A percentile compares a stretch with the other conserved stretches of the same genome.
phyloP scores from a whole-genome alignment of 2,113 vertebrate genomes.

The Potamarius usumacintae region DNA sequence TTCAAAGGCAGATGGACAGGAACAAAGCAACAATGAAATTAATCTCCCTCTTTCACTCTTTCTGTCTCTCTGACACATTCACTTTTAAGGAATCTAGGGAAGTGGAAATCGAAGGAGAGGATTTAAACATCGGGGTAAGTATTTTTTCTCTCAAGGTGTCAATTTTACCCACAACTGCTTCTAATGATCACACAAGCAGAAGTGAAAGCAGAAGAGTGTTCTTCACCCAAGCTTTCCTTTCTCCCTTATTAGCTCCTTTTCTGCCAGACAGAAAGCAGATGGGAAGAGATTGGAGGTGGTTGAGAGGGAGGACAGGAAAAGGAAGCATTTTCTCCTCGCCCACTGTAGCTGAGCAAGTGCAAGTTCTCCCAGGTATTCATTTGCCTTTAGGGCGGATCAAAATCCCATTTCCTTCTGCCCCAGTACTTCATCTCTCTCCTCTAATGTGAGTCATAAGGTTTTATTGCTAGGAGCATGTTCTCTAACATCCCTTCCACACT shows the following conservation, averaged over 20 bases:
- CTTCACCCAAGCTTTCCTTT: background rate
- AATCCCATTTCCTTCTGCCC: constrained; percentile 72
- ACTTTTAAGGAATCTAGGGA: constrained; percentile 50
- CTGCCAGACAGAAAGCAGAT: constrained; percentile 7
- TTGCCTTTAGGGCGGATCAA: constrained; percentile 68
- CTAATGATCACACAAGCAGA: constrained; percentile 36
- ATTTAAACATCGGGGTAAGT: constrained; percentile 66
- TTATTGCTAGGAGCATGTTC: constrained; percentile 59
- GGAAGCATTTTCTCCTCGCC: constrained; percentile 42
- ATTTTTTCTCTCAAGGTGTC: constrained; percentile 47
- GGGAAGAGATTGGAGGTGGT: background rate
- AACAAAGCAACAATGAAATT: constrained; percentile 35
- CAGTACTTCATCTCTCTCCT: constrained; percentile 64
- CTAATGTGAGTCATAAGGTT: constrained; percentile 67
- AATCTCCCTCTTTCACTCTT: constrained; percentile 19
- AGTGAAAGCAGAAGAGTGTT: background rate
- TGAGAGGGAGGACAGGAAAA: constrained; percentile 34
- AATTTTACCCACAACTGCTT: background rate
- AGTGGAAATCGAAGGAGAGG: constrained; percentile 35
- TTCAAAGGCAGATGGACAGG: constrained; percentile 49
- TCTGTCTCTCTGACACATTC: constrained; percentile 5
- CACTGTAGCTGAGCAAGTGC: constrained; percentile 55
- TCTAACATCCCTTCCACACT: constrained; percentile 37
- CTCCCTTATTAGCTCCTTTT: background rate
- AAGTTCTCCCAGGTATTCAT: constrained; percentile 66